phyloP scores from a whole-genome alignment of 2,797 vertebrate genomes.

The Leptatherina wallacei region DNA sequence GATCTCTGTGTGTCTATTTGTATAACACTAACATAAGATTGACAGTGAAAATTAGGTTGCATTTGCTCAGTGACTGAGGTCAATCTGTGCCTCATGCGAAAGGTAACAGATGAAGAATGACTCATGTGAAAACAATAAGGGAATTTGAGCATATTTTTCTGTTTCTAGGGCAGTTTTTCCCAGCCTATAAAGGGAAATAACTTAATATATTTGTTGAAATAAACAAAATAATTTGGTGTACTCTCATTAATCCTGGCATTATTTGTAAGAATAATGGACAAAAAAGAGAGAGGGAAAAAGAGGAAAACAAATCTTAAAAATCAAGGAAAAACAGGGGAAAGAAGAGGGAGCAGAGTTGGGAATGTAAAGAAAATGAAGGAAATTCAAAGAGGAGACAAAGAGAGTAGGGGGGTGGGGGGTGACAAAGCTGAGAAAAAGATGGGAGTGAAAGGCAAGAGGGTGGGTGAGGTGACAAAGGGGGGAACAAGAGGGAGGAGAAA shows the following conservation, averaged over 20 bases:
- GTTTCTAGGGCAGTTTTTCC: slow-evolving; percentile 24
- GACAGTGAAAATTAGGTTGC: background rate
- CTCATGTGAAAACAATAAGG: slow-evolving; percentile 21
- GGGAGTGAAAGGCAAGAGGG: slow-evolving; percentile 47
- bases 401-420: background rate
- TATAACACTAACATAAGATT: background rate
- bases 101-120: slow-evolving; percentile 26
- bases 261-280: slow-evolving; percentile 10
- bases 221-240: background rate
- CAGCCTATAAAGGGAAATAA: slow-evolving; percentile 30
- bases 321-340: slow-evolving; percentile 14
- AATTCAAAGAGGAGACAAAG: slow-evolving; percentile 49
- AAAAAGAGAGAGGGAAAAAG: slow-evolving; percentile 3
- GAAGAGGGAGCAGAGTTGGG: slow-evolving; percentile 10
- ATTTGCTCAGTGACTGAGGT: background rate
- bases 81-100: background rate
- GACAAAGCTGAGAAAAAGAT: slow-evolving; percentile 41
- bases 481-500: slow-evolving; percentile 28
- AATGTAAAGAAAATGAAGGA: slow-evolving; percentile 29
- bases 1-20: slow-evolving; percentile 15
- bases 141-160: slow-evolving; percentile 3
- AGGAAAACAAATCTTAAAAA: slow-evolving; percentile 5
- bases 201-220: slow-evolving; percentile 31
- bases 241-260: background rate
- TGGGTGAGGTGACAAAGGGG: slow-evolving; percentile 51